Base-by-base conservation (phyloP, 2,888 invertebrate genomes). In the Sminthurinus aureus region DNA sequence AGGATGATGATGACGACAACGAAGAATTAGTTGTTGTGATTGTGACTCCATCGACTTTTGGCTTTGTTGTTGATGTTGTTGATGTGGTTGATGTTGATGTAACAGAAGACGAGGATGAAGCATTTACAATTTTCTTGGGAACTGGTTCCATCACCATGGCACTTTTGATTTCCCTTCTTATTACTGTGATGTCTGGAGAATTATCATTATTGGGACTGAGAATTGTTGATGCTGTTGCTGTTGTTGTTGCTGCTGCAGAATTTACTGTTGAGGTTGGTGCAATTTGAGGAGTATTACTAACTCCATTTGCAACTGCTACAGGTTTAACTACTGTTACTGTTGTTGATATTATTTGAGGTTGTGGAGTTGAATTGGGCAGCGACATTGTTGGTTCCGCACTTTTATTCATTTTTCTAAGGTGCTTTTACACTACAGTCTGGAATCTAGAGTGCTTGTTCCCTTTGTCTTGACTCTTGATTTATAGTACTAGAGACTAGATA, bases 121-220 rank as follows among this genome's bases (percentile, higher is more conserved):
- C 3, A n/a, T n/a, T n/a, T 38, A 38, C 38, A 4, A 4, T 38
- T 38, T 38, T 6, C 6, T 76, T 82, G 0, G 66, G 66, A 20
- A 58, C 18, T 58, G 83, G 83, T 13, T 78, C 83, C 83, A 83
- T 83, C 58, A 83, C 83, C 83, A 83, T 83, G 18, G 83, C 77
- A 67, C n/a, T 26, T 71, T 78, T 82, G 0, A 82, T 38, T 9
- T 38, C 38, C 38, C 38, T 1, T 38, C 38, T 38, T 38, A 38
- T 4, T 38, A 38, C 38, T 38, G 1, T 38, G 38, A 38, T 6
- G 6, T 38, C 38, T 38, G 38, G 38, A 38, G 6, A 1, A 38
- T 1, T 38, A 38, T 4, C 38, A 38, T 38, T 38, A 38, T 6
- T 38, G 6, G 38, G 1, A 38, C 38, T 38, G 38, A 38, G 38